These are phyloP conservation scores for Oncorhynchus keta DNA, from an alignment of 2,113 vertebrate genomes.

Conservation along the genomic window DNA sequence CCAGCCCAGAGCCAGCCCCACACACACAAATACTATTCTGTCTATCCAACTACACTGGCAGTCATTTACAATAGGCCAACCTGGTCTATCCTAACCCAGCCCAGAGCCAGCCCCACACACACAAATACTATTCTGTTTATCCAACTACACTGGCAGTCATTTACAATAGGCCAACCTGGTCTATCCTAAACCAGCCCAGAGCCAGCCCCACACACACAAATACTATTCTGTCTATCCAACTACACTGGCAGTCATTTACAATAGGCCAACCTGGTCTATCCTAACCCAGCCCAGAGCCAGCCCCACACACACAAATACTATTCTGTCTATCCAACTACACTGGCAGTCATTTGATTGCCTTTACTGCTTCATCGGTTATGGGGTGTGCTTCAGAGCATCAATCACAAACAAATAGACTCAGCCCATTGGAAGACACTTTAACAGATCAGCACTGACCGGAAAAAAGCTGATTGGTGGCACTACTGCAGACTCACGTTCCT, in stretches of 20 bases:
- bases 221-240: background rate
- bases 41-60: too few species aligned
- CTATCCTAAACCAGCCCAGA: too few species aligned
- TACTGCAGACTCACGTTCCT: background rate
- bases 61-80: too few species aligned
- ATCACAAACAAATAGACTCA: background rate
- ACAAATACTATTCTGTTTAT: too few species aligned
- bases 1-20: too few species aligned
- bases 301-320: background rate
- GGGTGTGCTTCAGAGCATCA: background rate
- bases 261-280: too few species aligned
- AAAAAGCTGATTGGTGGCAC: background rate
- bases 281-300: background rate
- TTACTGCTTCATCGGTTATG: background rate
- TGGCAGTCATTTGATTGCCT: background rate
- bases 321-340: background rate
- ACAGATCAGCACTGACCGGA: background rate
- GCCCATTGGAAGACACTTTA: conserved; percentile 1
- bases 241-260: background rate
- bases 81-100: too few species aligned
- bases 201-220: background rate
- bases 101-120: too few species aligned
- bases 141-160: background rate
- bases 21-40: too few species aligned
- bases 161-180: conserved; percentile 4